Evolutionary conservation across 2,113 vertebrate genomes (phyloP), one percentile per base, ranked within the genome.

Genomic region (Lipophrys pholis): DNA sequence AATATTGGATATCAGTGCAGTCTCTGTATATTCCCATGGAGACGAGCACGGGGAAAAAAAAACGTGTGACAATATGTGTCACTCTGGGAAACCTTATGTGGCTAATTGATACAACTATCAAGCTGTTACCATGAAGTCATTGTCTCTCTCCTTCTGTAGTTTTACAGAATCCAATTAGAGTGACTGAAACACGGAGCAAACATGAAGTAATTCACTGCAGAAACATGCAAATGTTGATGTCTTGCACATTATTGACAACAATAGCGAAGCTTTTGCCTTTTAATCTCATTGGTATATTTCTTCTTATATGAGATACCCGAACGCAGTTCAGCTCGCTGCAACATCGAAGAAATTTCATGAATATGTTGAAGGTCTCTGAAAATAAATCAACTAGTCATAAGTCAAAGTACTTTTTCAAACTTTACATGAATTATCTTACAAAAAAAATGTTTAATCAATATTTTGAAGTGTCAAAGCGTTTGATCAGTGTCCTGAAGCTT

Each of bases 401-500:
- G 62, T 48, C 10, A 15, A 17, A 42, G 15, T 40, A 9, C 42
- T 17, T 59, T 55, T 15, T 66, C 16, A 60, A 63, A 78, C 43
- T 57, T 14, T 41, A 35, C 2, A 30, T 30, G 21, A 30, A 30
- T 30, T 30, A 4, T 30, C 21, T 2, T 30, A 30, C 21, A 30
- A 30, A 2, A 30, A n/a, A n/a, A n/a, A n/a, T 30, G 2, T 30
- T 30, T 30, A 2, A 30, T 30, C 21, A 30, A 30, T 30, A 30
- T 30, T 30, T 30, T 30, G 21, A 30, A 30, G 21, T 2, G 35
- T 58, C 53, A 56, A 39, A 53, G 51, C 41, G 17, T 11, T 58
- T 77, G 66, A 78, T 88, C 70, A 85, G 56, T 45, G 35, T 70
- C 42, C 56, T 73, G 57, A 71, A 62, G 53, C 58, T 72, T 40